Percentiles rank a stretch among this genome's conserved stretches.
These are phyloP conservation scores for Gadus chalcogrammus DNA, from an alignment of 2,113 vertebrate genomes.

Conservation along the genomic window DNA sequence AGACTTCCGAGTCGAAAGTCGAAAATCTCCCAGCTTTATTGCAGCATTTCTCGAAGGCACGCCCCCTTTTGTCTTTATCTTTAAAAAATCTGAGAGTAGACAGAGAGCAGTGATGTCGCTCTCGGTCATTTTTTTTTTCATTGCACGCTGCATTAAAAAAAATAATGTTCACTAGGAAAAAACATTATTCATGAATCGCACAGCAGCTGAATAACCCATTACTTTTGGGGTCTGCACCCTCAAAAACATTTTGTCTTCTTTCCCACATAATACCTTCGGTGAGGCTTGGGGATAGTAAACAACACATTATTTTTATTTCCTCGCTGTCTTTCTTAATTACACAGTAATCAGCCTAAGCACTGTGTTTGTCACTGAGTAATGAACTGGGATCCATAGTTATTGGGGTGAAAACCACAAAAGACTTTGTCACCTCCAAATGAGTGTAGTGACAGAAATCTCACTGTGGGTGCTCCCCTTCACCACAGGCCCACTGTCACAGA, in stretches of 20 bases:
- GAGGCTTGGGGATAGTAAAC: constrained; percentile 46
- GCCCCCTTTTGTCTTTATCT: too few relatives aligned
- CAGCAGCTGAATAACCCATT: too few relatives aligned
- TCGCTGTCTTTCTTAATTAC: constrained; percentile 57
- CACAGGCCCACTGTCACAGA: not conserved
- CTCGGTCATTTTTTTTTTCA: too few relatives aligned
- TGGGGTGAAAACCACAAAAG: constrained; percentile 15
- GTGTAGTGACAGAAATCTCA: not conserved
- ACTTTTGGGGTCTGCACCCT: too few relatives aligned
- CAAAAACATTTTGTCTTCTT: constrained; percentile 12
- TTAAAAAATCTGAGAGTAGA: too few relatives aligned
- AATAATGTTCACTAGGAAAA: too few relatives aligned
- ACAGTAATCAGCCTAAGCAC: constrained; percentile 43
- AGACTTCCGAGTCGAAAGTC: too few relatives aligned
- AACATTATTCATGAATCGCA: too few relatives aligned
- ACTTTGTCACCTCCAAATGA: constrained; percentile 28
- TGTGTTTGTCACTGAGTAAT: constrained; percentile 57
- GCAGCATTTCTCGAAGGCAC: too few relatives aligned
- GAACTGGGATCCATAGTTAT: constrained; percentile 35
- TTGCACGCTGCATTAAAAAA: too few relatives aligned
- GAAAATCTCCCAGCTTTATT: too few relatives aligned
- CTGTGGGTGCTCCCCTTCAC: not conserved
- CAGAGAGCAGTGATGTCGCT: too few relatives aligned
- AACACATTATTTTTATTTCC: constrained; percentile 48
- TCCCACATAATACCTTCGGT: constrained; percentile 46